Evolutionary conservation across 1,140 invertebrate species (phyloP), one percentile per base, ranked within the genome.

Genomic region (Danaus plexippus): DNA sequence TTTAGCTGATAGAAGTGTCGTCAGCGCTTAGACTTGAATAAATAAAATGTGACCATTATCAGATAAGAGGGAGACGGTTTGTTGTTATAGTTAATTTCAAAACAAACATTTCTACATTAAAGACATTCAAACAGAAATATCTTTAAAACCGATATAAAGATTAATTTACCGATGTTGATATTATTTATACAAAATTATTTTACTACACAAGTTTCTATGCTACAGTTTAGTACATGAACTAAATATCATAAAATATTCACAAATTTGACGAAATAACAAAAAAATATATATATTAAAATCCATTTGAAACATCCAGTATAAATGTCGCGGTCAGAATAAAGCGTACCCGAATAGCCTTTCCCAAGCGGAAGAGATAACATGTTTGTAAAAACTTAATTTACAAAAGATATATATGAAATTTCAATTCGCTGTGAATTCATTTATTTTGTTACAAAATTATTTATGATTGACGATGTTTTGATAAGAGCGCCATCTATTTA

Each of bases 321-420:
- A 57, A 46, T 15, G 15, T 50, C 51, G 55, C 55, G 51, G 45
- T 57, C 55, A 57, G 9, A 12, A 46, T 48, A 40, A 15, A 57
- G 22, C 22, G 22, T 5, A 32, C 22, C 22, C 22, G 22, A 32
- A 32, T 8, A 32, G 22, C 22, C 22, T 32, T 61, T 47, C 54
- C 45, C 44, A 43, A 49, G 50, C 54, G 50, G 59, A 61, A 57
- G 59, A 49, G 59, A 61, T 61, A 61, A 53, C 54, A 42, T 61
- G 53, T 55, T 61, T 61, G 54, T 53, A 47, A 43, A 53, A 61
- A 57, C 54, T 45, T 49, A 55, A 57, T 53, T 45, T 42, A 56
- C 45, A 57, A 32, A 32, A 32, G 22, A 32, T 32, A 32, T 0
- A 32, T 32, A 32, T 32, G 22, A 32, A 32, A 32, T 32, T 32